Percentiles rank a stretch among this genome's conserved stretches.
These are phyloP conservation scores for Nothura maculosa DNA, from an alignment of 2,797 vertebrate species.

Conservation along the genomic window DNA sequence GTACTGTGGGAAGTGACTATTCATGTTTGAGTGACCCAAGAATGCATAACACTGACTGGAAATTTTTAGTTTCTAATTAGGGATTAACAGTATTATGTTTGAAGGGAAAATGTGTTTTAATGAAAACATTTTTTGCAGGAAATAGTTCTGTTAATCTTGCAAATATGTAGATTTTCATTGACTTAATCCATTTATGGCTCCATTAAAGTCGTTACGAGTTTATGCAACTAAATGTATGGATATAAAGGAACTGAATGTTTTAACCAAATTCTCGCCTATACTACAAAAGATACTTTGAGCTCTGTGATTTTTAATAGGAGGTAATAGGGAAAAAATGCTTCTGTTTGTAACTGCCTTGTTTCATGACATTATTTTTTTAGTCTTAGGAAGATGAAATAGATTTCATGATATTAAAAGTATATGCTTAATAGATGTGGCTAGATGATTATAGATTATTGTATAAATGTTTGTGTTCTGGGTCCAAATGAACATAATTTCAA, in stretches of 20 bases:
- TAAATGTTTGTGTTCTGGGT: not conserved
- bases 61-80: constrained; percentile 16
- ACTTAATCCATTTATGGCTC: constrained; percentile 81
- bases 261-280: constrained; percentile 82
- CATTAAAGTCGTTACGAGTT: constrained; percentile 78
- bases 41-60: not conserved
- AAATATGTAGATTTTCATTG: constrained; percentile 75
- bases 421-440: not conserved
- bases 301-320: constrained; percentile 44
- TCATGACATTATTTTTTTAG: not conserved
- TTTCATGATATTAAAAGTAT: not conserved
- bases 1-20: constrained; percentile 13
- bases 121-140: constrained; percentile 65
- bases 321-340: not conserved
- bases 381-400: not conserved
- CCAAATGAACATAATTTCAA: not conserved
- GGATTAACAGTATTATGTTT: not conserved
- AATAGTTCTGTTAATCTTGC: constrained; percentile 76
- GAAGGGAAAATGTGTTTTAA: not conserved
- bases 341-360: not conserved
- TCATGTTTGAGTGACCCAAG: constrained; percentile 18
- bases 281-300: constrained; percentile 84
- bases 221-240: constrained; percentile 83
- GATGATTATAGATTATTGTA: not conserved
- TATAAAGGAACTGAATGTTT: constrained; percentile 84